phyloP scores from a whole-genome alignment of 2,113 vertebrate genomes.

The Rhinichthys klamathensis region DNA sequence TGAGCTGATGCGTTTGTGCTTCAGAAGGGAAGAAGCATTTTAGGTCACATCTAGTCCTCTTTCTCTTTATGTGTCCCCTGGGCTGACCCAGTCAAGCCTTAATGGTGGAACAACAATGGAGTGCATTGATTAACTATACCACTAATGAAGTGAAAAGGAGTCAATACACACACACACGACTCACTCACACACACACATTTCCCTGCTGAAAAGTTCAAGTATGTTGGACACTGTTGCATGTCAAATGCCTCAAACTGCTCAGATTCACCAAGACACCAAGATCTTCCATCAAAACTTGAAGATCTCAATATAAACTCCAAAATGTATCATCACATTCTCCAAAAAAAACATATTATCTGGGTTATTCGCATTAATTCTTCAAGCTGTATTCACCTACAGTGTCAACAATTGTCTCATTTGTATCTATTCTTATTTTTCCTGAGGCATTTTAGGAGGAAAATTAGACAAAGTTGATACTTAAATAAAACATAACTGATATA shows the following conservation, averaged over 20 bases:
- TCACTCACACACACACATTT: neutral
- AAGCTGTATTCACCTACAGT: neutral
- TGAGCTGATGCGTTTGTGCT: neutral
- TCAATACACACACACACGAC: constrained; percentile 33
- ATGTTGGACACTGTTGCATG: neutral
- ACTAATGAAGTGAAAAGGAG: constrained; percentile 54
- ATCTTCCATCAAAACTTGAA: neutral
- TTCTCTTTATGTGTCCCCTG: constrained; percentile 12
- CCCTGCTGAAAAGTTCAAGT: neutral
- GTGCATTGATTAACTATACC: constrained; percentile 55
- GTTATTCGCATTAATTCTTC: neutral
- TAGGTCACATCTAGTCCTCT: constrained; percentile 18
- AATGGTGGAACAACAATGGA: constrained; percentile 52
- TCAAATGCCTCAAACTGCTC: neutral
- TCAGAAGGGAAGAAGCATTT: constrained; percentile 19
- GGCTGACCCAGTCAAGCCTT: constrained; percentile 20
- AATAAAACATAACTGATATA: neutral
- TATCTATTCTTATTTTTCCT: constrained; percentile 8
- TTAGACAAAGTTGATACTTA: constrained; percentile 3
- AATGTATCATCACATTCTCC: neutral
- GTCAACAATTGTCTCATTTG: neutral
- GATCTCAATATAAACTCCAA: neutral
- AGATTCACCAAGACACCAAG: neutral
- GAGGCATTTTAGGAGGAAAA: constrained; percentile 1
- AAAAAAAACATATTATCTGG: neutral